Conservation (phyloP, 2,797 vertebrate genomes). For the Zalophus californianus region DNA sequence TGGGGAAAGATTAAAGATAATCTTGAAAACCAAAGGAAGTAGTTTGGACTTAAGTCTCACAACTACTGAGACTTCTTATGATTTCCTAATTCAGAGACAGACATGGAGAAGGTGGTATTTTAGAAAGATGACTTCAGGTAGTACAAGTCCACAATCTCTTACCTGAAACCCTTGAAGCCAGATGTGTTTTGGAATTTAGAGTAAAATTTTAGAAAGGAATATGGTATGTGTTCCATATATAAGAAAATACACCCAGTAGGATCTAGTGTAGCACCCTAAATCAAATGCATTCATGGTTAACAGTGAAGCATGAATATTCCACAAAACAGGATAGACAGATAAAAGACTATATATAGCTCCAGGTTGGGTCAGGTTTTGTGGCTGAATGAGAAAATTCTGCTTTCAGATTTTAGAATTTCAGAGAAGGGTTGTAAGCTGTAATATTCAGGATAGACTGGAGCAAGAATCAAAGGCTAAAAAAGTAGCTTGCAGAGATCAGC, state of each 20-base stretch:
- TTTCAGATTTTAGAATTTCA: constrained; percentile 59
- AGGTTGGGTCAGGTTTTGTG: background rate
- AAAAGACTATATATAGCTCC: background rate
- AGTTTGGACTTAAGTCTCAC: background rate
- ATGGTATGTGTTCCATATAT: background rate
- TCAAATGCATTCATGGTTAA: constrained; percentile 43
- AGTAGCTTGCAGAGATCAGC: background rate
- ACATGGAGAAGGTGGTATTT: background rate
- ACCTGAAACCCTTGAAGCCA: constrained; percentile 4
- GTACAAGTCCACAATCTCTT: background rate
- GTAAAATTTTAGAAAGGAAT: constrained; percentile 53
- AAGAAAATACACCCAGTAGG: constrained; percentile 18
- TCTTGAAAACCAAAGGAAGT: constrained; percentile 20
- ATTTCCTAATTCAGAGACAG: background rate
- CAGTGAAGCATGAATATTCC: constrained; percentile 29
- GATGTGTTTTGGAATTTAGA: constrained; percentile 9
- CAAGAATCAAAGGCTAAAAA: constrained; percentile 16
- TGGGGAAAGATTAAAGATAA: background rate
- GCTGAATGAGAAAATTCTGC: constrained; percentile 15
- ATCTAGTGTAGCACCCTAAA: background rate
- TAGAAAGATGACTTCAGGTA: background rate
- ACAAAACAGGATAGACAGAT: constrained; percentile 12
- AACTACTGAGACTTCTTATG: background rate
- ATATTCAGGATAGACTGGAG: background rate
- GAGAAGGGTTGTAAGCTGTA: background rate